Conservation (phyloP, 1,140 invertebrate genomes). For the Brachionus rotundiformis region DNA sequence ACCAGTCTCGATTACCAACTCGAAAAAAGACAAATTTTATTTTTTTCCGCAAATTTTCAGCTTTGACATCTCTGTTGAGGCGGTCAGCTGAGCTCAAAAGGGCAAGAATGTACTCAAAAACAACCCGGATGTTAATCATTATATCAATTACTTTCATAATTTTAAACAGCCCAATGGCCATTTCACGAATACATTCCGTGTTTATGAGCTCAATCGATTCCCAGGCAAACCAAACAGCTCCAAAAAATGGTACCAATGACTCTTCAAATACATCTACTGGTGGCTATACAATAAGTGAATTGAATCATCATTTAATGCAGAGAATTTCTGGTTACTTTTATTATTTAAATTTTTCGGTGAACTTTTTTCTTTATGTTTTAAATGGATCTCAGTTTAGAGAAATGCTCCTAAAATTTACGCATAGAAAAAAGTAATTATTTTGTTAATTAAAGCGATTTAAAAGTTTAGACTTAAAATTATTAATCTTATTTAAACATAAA, state of each 20-base stretch:
- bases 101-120: conserved; percentile 34
- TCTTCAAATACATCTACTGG: neutral
- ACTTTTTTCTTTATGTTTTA: conserved; percentile 31
- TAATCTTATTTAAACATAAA: too few species aligned
- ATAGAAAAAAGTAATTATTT: neutral
- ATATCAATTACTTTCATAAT: conserved; percentile 30
- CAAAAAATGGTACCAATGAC: neutral
- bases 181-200: neutral
- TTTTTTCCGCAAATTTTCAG: conserved; percentile 21
- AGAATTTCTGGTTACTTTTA: conserved; percentile 12
- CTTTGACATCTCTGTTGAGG: neutral
- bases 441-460: neutral
- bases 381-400: conserved; percentile 30
- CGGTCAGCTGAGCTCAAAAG: conserved; percentile 27
- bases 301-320: neutral
- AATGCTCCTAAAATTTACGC: neutral
- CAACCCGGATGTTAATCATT: conserved; percentile 31
- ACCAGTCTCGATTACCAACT: neutral
- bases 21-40: conserved; percentile 27
- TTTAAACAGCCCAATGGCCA: conserved; percentile 13
- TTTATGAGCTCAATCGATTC: neutral
- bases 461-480: too few species aligned
- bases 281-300: neutral
- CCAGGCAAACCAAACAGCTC: neutral
- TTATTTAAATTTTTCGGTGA: conserved; percentile 27